Base-by-base conservation (phyloP, 2,888 invertebrate genomes). In the Drosophila lutescens region DNA sequence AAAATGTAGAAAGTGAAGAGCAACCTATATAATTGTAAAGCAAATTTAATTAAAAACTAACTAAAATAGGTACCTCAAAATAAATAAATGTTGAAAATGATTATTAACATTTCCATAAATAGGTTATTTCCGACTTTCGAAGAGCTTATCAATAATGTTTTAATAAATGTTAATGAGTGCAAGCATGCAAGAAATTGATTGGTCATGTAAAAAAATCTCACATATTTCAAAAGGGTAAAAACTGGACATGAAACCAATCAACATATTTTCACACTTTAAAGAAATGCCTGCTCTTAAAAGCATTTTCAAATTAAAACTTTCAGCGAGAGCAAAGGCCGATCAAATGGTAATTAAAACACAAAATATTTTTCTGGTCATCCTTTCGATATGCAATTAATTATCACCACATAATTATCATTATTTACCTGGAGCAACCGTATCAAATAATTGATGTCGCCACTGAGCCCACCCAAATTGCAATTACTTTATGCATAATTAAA, bases 401-500 rank as follows among this genome's bases (percentile, higher is more conserved):
- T 58, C 71, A 71, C 26, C 36, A 34, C 30, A 47, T 38, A 20
- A 44, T 55, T 55, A 43, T 46, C 34, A 73, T 34, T 34, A 61
- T 44, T 36, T 65, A 54, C 54, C 40, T 15, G 23, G 8, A 20
- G 10, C 32, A 13, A 26, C 43, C 26, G 34, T 30, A 62, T 49
- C 26, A 54, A 53, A 72, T 82, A 62, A 49, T 44, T 65, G 62
- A 66, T 73, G 65, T 66, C 53, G 60, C 62, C 70, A 51, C 54
- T 12, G 34, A 46, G 66, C 56, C 57, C 55, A 8, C 8, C 26
- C 34, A 30, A 73, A 76, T 67, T 51, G 46, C 54, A 60, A 57
- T 59, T 74, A 66, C 81, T 60, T 67, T 61, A 82, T 79, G 88
- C 86, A 82, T 85, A 82, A 82, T 82, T 87, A 79, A 85, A 76